These are phyloP conservation scores for Rhinogobius similis DNA, from an alignment of 2,113 vertebrate species.

Conservation along the genomic window DNA sequence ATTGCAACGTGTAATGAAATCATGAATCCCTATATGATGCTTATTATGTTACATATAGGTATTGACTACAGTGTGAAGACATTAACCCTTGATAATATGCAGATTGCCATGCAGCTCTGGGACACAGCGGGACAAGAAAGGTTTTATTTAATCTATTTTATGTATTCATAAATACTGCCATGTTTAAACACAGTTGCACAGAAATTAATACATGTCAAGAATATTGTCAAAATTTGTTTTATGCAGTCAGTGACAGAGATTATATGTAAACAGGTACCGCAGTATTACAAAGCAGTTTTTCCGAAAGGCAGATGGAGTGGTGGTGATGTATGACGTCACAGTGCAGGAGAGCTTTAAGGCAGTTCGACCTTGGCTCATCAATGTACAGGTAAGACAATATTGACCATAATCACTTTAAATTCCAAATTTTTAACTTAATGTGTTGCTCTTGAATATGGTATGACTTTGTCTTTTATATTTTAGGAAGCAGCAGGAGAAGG, in stretches of 20 bases:
- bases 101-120: slow-evolving; percentile 89
- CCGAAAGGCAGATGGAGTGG: slow-evolving; percentile 89
- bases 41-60: slow-evolving; percentile 67
- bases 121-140: slow-evolving; percentile 94
- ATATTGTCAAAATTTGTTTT: background rate
- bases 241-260: background rate
- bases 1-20: background rate
- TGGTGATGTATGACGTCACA: slow-evolving; percentile 91
- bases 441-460: background rate
- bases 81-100: slow-evolving; percentile 79
- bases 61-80: slow-evolving; percentile 92
- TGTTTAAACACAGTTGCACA: background rate
- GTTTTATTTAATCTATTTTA: slow-evolving; percentile 46
- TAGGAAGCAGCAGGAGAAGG: slow-evolving; percentile 85
- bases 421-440: background rate
- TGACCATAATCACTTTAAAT: background rate
- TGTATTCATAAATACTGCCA: background rate
- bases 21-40: background rate
- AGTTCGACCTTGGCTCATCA: slow-evolving; percentile 85
- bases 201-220: background rate
- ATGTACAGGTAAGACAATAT: slow-evolving; percentile 80
- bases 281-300: slow-evolving; percentile 96
- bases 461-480: background rate
- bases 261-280: slow-evolving; percentile 79
- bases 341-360: slow-evolving; percentile 83